Evolutionary conservation across 2,113 vertebrate species (phyloP), one percentile per base, ranked within the genome.

Genomic region (Paratilapia polleni): DNA sequence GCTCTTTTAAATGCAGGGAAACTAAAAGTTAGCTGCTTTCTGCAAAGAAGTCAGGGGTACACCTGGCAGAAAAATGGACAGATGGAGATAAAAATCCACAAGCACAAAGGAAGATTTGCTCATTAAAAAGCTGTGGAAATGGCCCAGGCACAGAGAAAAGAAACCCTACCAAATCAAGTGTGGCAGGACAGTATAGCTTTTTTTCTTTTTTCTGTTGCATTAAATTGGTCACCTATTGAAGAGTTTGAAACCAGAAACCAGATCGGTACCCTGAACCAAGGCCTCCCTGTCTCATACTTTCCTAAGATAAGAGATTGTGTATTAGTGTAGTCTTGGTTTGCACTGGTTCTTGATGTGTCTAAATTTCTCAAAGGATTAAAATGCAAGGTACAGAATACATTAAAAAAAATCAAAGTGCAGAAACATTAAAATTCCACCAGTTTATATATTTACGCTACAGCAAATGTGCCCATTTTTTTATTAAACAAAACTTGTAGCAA

Each of bases 51-150:
- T 54, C 47, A 2, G 68, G 11, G 66, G 68, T 6, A 20, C 68
- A 52, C 68, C 68, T 73, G 68, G 47, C 47, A 68, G 68, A 73
- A 73, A 73, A 54, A 73, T 73, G 68, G 68, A 73, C 68, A 73
- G 68, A 73, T 73, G 68, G 47, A 73, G 26, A 52, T 73, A 73
- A 73, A 73, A 73, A 73, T 54, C 26, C 68, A 73, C 26, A 73
- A 54, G 11, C 68, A 73, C 47, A 54, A 73, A 73, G 24, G 43
- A 47, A 73, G 68, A 54, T 54, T 73, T 73, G 0, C 68, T 54
- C 68, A 54, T 54, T 73, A 54, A 54, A 54, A 26, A 54, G 68
- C 19, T 54, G 68, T 54, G 68, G 19, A 73, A 34, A 47, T 54
- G 68, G 47, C 26, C 68, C 68, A 34, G 26, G 19, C 68, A n/a